Conservation (phyloP, 2,113 vertebrate genomes). For the Turnix velox region DNA sequence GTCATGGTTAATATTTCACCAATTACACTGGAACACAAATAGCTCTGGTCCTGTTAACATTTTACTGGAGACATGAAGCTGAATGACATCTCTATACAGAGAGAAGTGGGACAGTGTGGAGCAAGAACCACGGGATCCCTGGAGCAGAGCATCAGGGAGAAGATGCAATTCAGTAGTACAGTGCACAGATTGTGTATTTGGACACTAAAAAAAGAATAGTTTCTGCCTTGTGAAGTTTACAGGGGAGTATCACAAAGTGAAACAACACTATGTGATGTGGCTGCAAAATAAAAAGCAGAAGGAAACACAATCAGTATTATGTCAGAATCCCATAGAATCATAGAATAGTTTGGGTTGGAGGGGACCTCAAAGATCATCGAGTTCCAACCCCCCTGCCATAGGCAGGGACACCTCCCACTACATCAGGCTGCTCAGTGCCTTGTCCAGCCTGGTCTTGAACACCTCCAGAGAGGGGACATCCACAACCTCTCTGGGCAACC, state of each 20-base stretch:
- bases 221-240: neutral
- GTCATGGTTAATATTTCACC: neutral
- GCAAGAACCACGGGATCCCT: neutral
- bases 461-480: too few relatives aligned
- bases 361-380: too few relatives aligned
- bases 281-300: neutral
- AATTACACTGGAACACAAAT: neutral
- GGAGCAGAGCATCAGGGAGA: neutral
- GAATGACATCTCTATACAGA: neutral
- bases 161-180: neutral
- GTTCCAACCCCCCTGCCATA: too few relatives aligned
- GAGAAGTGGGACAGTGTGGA: neutral
- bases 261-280: neutral
- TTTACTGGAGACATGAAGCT: neutral
- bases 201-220: neutral
- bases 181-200: accelerated
- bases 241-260: neutral
- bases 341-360: too few relatives aligned
- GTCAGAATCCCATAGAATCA: too few relatives aligned
- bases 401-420: too few relatives aligned
- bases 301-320: neutral
- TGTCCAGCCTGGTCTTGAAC: too few relatives aligned
- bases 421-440: too few relatives aligned
- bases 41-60: neutral
- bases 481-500: too few relatives aligned